Evolutionary conservation across 1,140 invertebrate genomes (phyloP), one percentile per base, ranked within the genome.

Genomic region (Oedothorax gibbosus): DNA sequence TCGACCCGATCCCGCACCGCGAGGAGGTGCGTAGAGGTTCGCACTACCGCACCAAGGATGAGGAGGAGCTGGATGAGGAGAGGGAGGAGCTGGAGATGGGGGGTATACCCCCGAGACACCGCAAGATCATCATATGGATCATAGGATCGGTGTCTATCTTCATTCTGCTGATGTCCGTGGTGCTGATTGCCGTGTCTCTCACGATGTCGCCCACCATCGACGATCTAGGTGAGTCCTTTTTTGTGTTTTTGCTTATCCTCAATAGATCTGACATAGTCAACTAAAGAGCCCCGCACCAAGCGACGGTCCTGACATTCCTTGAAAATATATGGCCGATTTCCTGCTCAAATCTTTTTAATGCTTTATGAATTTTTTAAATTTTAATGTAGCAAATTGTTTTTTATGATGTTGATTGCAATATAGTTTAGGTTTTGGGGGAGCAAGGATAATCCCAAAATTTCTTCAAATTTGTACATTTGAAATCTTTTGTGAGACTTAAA

Each of bases 161-260:
- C 71, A 91, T 97, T 57, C 92, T 97, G 18, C 93, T 96, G 85
- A 95, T 96, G 91, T 96, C 95, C 88, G 92, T 97, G 81, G 91
- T 96, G 73, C 91, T 97, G 21, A 95, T 97, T 15, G 95, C 95
- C 2, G 94, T 96, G 54, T 97, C 95, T 0, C 91, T 97, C 3
- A 91, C 95, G 56, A 96, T 97, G 94, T 95, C 95, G 6, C 96
- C 96, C 0, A 93, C 97, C 72, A 97, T 97, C 86, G 96, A 97
- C 88, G 95, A 97, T 88, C 95, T 97, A 93, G 96, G 96, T 97
- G 90, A 94, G 94, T 93, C 50, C 0, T 15, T 76, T 7, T 0
- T 64, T 35, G 57, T 62, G 57, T 10, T 20, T 9, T 9, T 68
- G 50, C 21, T 35, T 35, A 35, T 35, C 35, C 35, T 35, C 35